Evolutionary conservation across 2,888 invertebrate species (phyloP), one percentile per base, ranked within the genome.

Genomic region (Leptinotarsa peninsularis): DNA sequence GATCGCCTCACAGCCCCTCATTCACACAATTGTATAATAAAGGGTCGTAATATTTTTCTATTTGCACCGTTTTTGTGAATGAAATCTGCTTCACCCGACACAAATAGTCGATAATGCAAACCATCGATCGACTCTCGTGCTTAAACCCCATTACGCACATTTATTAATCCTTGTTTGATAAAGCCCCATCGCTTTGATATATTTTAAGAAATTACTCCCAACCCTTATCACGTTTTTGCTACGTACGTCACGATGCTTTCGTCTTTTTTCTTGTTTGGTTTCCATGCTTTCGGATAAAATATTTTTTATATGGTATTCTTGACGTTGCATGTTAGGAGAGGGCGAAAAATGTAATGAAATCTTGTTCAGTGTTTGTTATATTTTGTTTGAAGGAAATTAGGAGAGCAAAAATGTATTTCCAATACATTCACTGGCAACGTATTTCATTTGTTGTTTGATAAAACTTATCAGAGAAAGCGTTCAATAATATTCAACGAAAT

Each of bases 101-200:
- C 17, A 83, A 85, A 84, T 83, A 81, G 84, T 83, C 81, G 80
- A 84, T 81, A 85, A 83, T 84, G 81, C 81, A 79, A 82, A 78
- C 80, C 81, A 81, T 83, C 84, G 85, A 86, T 86, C 85, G 85
- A 83, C 83, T 82, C 87, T 86, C 87, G 87, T 87, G 87, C 82
- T 81, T 85, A 85, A 85, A 84, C 85, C 84, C 86, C 84, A 87
- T 87, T 86, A 87, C 84, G 85, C 83, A 84, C 84, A 83, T 87
- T 86, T 87, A 87, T 86, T 86, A 85, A 86, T 84, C 82, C 81
- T 83, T 85, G 83, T 86, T 85, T 86, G 86, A 87, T 87, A 87
- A 86, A 83, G 82, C 81, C 82, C 85, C 85, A 82, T 82, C 82
- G 81, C 81, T 84, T 81, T 77, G 81, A 84, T 84, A 83, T 86